Conservation (phyloP, 2,113 vertebrate genomes). For the Helogale parvula region DNA sequence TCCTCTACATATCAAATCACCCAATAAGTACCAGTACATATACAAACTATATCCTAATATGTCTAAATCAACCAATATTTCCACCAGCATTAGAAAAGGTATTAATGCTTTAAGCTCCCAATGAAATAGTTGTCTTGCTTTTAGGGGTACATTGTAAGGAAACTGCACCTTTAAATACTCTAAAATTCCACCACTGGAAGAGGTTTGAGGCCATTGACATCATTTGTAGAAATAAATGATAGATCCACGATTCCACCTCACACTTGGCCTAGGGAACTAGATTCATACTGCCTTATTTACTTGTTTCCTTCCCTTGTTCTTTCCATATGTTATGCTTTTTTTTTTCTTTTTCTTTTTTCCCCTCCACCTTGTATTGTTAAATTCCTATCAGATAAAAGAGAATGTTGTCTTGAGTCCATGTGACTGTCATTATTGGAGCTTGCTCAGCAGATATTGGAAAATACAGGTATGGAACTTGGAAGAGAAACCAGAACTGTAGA, state of each 20-base stretch:
- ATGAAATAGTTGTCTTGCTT: neutral
- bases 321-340: neutral
- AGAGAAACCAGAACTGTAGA: neutral
- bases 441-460: neutral
- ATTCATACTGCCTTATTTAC: neutral
- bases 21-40: neutral
- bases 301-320: neutral
- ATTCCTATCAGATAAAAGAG: neutral
- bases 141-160: neutral
- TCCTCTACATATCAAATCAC: neutral
- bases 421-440: neutral
- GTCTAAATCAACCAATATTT: neutral
- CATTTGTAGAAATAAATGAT: neutral
- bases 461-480: neutral
- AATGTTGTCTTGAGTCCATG: neutral
- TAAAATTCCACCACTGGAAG: neutral
- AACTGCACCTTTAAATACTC: neutral
- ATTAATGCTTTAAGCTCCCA: neutral
- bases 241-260: neutral
- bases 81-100: neutral
- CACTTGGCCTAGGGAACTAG: neutral
- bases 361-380: neutral
- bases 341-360: neutral
- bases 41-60: neutral
- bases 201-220: neutral